These are phyloP conservation scores for Hybognathus amarus DNA, from an alignment of 2,797 vertebrate species.

Conservation along the genomic window DNA sequence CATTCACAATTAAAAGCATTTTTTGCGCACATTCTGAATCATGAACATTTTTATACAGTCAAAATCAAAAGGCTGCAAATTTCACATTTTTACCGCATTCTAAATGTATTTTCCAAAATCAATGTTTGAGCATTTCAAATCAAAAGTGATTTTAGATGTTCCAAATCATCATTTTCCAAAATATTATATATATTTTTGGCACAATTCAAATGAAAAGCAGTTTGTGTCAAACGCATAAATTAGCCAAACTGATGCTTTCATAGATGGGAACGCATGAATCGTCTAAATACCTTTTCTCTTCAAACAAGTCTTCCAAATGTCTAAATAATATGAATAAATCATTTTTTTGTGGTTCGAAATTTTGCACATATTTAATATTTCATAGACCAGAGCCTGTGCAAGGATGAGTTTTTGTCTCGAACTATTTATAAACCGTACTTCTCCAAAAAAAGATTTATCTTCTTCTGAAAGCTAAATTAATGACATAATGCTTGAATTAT, in stretches of 20 bases:
- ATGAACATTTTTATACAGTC: neutral
- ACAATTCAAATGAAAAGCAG: too few relatives aligned
- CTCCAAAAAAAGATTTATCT: constrained; percentile 15
- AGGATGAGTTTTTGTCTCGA: constrained; percentile 22
- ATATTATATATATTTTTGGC: too few relatives aligned
- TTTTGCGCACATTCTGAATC: neutral
- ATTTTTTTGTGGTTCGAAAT: constrained; percentile 5
- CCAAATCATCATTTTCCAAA: neutral
- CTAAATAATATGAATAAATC: constrained; percentile 30
- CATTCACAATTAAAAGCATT: neutral
- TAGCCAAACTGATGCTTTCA: neutral
- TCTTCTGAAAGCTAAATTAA: neutral
- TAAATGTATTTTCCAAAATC: neutral
- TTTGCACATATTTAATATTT: constrained; percentile 36
- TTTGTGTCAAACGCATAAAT: neutral
- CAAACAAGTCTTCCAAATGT: constrained; percentile 7
- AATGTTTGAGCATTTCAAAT: neutral
- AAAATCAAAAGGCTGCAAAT: neutral
- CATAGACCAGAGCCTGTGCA: neutral
- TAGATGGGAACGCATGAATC: neutral
- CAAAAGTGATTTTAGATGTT: neutral
- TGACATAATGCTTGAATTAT: constrained; percentile 15
- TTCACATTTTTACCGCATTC: neutral
- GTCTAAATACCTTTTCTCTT: neutral
- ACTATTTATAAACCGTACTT: constrained; percentile 36